These are phyloP conservation scores for Danio tinwini DNA, from an alignment of 2,797 vertebrate genomes.

Conservation along the genomic window DNA sequence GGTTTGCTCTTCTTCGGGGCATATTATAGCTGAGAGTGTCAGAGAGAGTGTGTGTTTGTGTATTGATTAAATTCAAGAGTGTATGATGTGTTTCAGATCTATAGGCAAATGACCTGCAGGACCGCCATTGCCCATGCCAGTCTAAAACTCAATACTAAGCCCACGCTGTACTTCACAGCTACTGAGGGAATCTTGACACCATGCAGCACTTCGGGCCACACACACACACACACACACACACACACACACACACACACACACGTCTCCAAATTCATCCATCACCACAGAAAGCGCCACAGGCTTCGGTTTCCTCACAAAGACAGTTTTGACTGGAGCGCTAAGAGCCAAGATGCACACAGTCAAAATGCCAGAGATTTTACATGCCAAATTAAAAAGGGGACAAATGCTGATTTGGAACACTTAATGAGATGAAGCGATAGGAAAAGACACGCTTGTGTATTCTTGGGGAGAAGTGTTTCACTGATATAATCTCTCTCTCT, in stretches of 20 bases:
- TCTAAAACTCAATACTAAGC: constrained; percentile 60
- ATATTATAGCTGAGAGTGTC: constrained; percentile 11
- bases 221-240: constrained; percentile 62
- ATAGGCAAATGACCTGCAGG: constrained; percentile 57
- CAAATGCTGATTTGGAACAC: constrained; percentile 76
- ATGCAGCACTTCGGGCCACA: constrained; percentile 53
- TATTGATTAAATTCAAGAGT: constrained; percentile 34
- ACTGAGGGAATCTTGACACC: constrained; percentile 72
- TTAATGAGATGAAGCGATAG: constrained; percentile 73
- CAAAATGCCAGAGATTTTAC: constrained; percentile 81
- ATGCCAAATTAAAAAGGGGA: constrained; percentile 77
- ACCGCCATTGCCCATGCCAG: constrained; percentile 29
- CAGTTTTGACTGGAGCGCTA: constrained; percentile 79
- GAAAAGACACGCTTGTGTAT: constrained; percentile 54
- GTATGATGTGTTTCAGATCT: constrained; percentile 51
- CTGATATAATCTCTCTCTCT: constrained; percentile 38
- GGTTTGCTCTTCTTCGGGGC: neutral
- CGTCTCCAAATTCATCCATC: constrained; percentile 83
- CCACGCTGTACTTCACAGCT: constrained; percentile 69
- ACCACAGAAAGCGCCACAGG: constrained; percentile 79
- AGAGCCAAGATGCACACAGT: constrained; percentile 80
- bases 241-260: constrained; percentile 67
- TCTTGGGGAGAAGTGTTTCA: constrained; percentile 29
- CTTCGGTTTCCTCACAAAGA: constrained; percentile 82
- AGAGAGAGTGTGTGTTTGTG: constrained; percentile 2